Evolutionary conservation across 2,113 vertebrate genomes (phyloP).

Genomic region (Puma concolor): DNA sequence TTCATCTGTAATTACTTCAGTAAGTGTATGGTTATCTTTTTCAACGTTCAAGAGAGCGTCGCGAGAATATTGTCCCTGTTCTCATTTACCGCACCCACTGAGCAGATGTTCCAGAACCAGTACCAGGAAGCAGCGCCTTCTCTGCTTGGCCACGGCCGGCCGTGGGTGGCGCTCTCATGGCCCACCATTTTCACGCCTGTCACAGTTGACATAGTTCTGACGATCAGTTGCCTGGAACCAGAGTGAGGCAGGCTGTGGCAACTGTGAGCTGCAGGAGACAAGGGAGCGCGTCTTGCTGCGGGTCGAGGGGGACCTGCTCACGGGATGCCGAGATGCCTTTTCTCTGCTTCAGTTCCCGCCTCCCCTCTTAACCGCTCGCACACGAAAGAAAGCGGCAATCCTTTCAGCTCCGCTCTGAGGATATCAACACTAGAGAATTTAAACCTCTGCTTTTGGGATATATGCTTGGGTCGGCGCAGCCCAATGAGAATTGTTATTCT

Average conservation of each 20-base stretch:
- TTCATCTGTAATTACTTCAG: conserved; percentile 33
- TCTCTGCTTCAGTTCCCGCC: neutral
- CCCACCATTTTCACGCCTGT: neutral
- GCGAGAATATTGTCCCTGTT: neutral
- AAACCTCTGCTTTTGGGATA: conserved; percentile 18
- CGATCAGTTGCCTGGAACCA: neutral
- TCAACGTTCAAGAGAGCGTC: neutral
- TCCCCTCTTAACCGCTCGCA: neutral
- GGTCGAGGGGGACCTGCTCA: neutral
- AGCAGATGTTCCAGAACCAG: neutral
- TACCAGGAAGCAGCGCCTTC: neutral
- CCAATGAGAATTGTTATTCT: neutral
- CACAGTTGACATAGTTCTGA: neutral
- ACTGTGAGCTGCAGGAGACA: neutral
- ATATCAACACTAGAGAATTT: neutral
- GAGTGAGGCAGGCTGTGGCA: neutral
- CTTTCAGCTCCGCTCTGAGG: neutral
- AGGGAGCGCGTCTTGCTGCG: neutral
- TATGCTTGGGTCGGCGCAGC: neutral
- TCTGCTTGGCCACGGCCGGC: neutral
- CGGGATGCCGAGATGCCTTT: neutral
- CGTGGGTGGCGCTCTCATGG: neutral
- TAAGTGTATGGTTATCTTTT: neutral
- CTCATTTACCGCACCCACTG: neutral
- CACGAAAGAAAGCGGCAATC: neutral